Evolutionary conservation across 2,113 vertebrate genomes (phyloP).

Genomic region (Gymnarchus niloticus): DNA sequence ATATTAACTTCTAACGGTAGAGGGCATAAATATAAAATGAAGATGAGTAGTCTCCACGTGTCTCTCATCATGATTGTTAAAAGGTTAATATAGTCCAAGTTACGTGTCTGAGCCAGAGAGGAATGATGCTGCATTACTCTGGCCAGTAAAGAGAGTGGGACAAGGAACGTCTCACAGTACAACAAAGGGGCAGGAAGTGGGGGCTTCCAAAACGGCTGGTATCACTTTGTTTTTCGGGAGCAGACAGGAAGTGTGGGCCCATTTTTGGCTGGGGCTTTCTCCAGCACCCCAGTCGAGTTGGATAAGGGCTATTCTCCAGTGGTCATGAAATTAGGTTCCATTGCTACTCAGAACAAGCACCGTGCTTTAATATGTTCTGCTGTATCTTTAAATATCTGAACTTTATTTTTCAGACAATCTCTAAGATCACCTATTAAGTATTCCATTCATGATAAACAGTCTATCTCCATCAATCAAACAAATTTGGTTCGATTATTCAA

Average conservation of each 20-base stretch:
- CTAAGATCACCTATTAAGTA: not conserved
- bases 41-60: not conserved
- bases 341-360: not conserved
- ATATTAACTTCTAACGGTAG: no score
- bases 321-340: not conserved
- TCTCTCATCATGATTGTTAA: not conserved
- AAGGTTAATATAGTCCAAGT: not conserved
- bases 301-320: not conserved
- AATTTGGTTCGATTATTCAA: not conserved
- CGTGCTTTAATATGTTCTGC: not conserved
- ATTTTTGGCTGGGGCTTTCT: conserved; percentile 26
- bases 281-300: not conserved
- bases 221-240: conserved; percentile 8
- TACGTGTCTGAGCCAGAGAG: not conserved
- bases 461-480: not conserved
- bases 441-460: not conserved
- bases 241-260: conserved; percentile 40
- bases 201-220: not conserved
- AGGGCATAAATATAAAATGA: no score
- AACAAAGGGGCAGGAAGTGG: not conserved
- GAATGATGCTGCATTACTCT: not conserved
- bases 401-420: not conserved
- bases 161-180: not conserved
- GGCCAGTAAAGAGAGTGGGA: not conserved
- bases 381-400: not conserved